These are phyloP conservation scores for Heliconius ethilla DNA, from an alignment of 2,888 invertebrate genomes.

Conservation along the genomic window DNA sequence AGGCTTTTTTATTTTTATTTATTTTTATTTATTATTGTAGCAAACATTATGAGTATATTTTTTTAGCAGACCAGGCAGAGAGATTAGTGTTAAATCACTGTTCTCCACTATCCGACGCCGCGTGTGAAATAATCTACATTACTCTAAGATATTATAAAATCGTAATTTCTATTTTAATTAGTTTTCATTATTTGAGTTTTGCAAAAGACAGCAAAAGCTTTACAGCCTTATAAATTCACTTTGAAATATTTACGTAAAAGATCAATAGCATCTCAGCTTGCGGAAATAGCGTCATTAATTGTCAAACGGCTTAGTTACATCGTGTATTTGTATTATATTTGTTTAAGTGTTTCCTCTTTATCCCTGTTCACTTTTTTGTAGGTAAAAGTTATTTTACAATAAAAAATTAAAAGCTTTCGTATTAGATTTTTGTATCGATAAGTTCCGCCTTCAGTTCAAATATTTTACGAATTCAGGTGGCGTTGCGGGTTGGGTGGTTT, in stretches of 20 bases:
- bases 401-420: no score
- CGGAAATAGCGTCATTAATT: conserved; percentile 18
- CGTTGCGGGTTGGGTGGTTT: background rate
- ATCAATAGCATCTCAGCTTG: conserved; percentile 9
- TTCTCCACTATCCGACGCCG: no score
- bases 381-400: background rate
- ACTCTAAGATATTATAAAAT: no score
- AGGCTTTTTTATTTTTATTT: no score
- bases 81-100: no score
- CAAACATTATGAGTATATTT: no score
- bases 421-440: no score
- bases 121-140: no score
- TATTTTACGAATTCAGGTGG: background rate
- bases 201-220: background rate
- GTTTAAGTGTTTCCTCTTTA: background rate
- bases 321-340: background rate
- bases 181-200: background rate
- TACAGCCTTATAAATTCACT: background rate
- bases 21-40: no score
- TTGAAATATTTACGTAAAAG: conserved; percentile 4
- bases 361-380: background rate
- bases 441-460: background rate
- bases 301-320: conserved; percentile 1
- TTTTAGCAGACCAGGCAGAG: no score
- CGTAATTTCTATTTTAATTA: no score